phyloP scores from a whole-genome alignment of 2,113 vertebrate species.

The Thalassoma bifasciatum region DNA sequence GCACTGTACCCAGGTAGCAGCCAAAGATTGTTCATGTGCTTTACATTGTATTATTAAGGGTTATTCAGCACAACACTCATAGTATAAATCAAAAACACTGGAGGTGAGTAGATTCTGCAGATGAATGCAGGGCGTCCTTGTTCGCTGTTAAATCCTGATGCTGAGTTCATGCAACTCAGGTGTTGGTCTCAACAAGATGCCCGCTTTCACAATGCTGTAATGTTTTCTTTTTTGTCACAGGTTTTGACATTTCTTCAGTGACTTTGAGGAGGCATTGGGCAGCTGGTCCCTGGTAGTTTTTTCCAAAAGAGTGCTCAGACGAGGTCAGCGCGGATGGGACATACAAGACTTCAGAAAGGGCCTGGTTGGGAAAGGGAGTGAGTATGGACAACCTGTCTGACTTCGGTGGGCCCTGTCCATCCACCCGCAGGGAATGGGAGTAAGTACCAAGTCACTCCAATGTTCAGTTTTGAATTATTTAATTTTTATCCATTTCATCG shows the following conservation, averaged over 20 bases:
- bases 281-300: slow-evolving; percentile 37
- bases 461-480: too few relatives aligned
- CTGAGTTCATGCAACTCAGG: neutral
- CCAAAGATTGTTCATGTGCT: slow-evolving; percentile 33
- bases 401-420: slow-evolving; percentile 82
- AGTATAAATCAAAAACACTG: neutral
- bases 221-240: slow-evolving; percentile 55
- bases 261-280: slow-evolving; percentile 38
- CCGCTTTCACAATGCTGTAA: neutral
- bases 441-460: slow-evolving; percentile 71
- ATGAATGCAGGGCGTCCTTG: neutral
- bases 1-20: slow-evolving; percentile 41
- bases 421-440: slow-evolving; percentile 84
- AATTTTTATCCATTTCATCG: too few relatives aligned
- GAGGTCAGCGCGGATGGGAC: slow-evolving; percentile 77
- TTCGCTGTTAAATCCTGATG: neutral
- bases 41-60: slow-evolving; percentile 36
- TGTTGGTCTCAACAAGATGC: neutral
- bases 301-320: slow-evolving; percentile 49
- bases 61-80: slow-evolving; percentile 14
- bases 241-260: slow-evolving; percentile 52
- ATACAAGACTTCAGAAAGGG: slow-evolving; percentile 71
- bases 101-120: neutral
- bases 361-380: slow-evolving; percentile 83
- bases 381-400: slow-evolving; percentile 86